Evolutionary conservation across 2,797 vertebrate genomes (phyloP), one percentile per base, ranked within the genome.

Genomic region (Sebastiscus tertius): DNA sequence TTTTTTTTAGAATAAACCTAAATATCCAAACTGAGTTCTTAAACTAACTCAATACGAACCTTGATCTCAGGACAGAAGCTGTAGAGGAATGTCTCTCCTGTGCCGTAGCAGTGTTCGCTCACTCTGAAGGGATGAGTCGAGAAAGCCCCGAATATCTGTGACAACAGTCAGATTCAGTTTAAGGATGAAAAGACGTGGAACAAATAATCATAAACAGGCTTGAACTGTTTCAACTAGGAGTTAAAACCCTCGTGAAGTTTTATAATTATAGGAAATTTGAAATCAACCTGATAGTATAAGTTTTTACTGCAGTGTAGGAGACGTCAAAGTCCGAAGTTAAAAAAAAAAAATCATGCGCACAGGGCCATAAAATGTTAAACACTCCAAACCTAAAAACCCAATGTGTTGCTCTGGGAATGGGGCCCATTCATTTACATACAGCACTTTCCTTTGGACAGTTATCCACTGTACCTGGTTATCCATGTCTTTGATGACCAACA

Each of bases 81-180:
- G 85, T 96, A 99, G 61, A 99, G 97, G 90, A 99, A 99, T 1
- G 98, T 99, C 92, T 99, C 98, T 73, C 99, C 99, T 18, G 98
- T 99, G 86, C 99, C 99, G 22, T 98, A 99, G 89, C 97, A 99
- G 92, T 99, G 97, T 80, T 99, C 99, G 77, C 97, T 99, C 90
- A 99, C 94, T 94, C 94, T 96, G 94, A 99, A 99, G n/a, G 98
- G 97, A 90, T 99, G 97, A 26, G 97, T 99, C 12, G 98, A 97
- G 77, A 99, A 99, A 0, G 97, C 97, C 74, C 99, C 99, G 89
- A 99, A 99, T 87, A 99, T 93, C 98, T 99, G 80, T 33, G 22
- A 56, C 0, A 34, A 69, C 8, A 84, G 18, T 22, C 4, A 12
- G 10, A 71, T 36, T 75, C 22, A 42, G 39, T 62, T 64, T 18